Evolutionary conservation across 1,140 invertebrate genomes (phyloP).

Genomic region (honey bee (Apis mellifera)): Amel_HAv3.1 CM009933.2:2813001-2813500

Average conservation of each 20-base stretch:
- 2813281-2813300: conserved; percentile 54
- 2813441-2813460: too few relatives aligned
- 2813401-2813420: too few relatives aligned
- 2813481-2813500: too few relatives aligned
- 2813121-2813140: not conserved
- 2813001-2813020: too few relatives aligned
- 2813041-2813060: too few relatives aligned
- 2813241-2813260: conserved; percentile 51
- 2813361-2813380: not conserved
- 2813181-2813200: conserved; percentile 7
- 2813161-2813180: not conserved
- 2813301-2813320: conserved; percentile 69
- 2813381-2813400: not conserved
- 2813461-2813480: too few relatives aligned
- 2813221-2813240: not conserved
- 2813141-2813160: not conserved
- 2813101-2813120: not conserved
- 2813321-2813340: conserved; percentile 63
- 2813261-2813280: conserved; percentile 47
- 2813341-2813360: conserved; percentile 51
- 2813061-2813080: too few relatives aligned
- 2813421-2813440: not conserved
- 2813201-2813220: conserved; percentile 22
- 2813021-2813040: too few relatives aligned
- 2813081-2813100: too few relatives aligned